Evolutionary conservation across 1,140 invertebrate genomes (phyloP).

Genomic region (Portunus trituberculatus): DNA sequence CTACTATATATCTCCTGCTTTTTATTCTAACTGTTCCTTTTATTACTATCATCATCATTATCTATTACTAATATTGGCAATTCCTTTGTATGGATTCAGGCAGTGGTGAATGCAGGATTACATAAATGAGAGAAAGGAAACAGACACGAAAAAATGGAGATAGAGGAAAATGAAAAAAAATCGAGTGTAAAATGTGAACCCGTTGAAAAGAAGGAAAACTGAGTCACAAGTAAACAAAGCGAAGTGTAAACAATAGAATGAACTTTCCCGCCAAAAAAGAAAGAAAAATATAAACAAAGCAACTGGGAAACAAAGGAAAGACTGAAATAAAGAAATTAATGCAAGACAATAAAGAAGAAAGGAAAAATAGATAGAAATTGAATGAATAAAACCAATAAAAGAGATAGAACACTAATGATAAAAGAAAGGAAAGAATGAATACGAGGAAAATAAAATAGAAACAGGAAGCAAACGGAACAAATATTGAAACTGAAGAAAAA

Average conservation of each 20-base stretch:
- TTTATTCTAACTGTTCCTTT: too few relatives aligned
- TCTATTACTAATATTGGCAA: background rate
- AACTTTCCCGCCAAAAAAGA: background rate
- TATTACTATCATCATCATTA: too few relatives aligned
- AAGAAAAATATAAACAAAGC: background rate
- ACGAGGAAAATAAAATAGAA: too few relatives aligned
- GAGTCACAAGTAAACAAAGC: background rate
- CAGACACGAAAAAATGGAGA: background rate
- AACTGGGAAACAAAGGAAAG: background rate
- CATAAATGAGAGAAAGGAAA: background rate
- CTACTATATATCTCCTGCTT: too few relatives aligned
- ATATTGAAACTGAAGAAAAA: too few relatives aligned
- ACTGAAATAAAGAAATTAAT: background rate
- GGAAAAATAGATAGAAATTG: background rate
- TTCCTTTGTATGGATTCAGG: background rate
- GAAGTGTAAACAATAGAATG: background rate
- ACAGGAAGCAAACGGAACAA: too few relatives aligned
- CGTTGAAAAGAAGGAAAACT: background rate
- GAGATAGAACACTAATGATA: too few relatives aligned
- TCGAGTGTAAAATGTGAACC: background rate
- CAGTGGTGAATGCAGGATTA: too few relatives aligned
- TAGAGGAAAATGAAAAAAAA: background rate
- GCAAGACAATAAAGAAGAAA: background rate
- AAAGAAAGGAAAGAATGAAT: too few relatives aligned
- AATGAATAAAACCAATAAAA: too few relatives aligned